phyloP scores from a whole-genome alignment of 2,888 invertebrate species.

The Anodontia alba region DNA sequence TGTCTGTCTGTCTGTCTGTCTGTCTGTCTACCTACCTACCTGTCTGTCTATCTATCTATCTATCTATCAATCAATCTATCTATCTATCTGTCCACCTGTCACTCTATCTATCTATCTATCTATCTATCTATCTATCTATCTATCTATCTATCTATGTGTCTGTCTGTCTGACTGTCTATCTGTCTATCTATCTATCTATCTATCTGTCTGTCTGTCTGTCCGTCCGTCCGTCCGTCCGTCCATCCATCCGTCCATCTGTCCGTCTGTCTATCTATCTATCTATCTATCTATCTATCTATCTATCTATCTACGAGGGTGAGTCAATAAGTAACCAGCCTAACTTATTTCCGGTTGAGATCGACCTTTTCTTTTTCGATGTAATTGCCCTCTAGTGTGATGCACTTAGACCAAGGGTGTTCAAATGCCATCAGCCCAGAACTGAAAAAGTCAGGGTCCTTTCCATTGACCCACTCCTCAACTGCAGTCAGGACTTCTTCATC shows the following conservation, averaged over 20 bases:
- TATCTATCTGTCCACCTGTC: neutral
- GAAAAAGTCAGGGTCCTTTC: too few relatives aligned
- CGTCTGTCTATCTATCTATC: neutral
- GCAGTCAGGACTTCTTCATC: too few relatives aligned
- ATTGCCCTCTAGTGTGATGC: too few relatives aligned
- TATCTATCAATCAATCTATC: slow-evolving; percentile 1
- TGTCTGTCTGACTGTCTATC: too few relatives aligned
- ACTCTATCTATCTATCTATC: neutral
- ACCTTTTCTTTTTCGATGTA: too few relatives aligned
- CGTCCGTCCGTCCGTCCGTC: neutral
- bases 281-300: slow-evolving; percentile 2
- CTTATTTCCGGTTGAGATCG: too few relatives aligned
- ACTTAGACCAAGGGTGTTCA: too few relatives aligned
- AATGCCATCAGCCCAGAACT: too few relatives aligned
- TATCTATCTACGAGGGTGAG: slow-evolving; percentile 8
- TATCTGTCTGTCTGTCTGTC: neutral
- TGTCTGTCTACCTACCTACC: neutral
- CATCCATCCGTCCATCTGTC: neutral
- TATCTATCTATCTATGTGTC: too few relatives aligned
- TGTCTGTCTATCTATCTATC: neutral
- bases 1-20: neutral
- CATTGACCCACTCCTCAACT: too few relatives aligned
- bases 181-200: neutral
- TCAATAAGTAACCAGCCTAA: too few relatives aligned
- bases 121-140: too few relatives aligned